Percentiles rank a stretch among this genome's conserved stretches.
Evolutionary conservation across 2,797 vertebrate species (phyloP).

Genomic region (Macroramphosus scolopax): DNA sequence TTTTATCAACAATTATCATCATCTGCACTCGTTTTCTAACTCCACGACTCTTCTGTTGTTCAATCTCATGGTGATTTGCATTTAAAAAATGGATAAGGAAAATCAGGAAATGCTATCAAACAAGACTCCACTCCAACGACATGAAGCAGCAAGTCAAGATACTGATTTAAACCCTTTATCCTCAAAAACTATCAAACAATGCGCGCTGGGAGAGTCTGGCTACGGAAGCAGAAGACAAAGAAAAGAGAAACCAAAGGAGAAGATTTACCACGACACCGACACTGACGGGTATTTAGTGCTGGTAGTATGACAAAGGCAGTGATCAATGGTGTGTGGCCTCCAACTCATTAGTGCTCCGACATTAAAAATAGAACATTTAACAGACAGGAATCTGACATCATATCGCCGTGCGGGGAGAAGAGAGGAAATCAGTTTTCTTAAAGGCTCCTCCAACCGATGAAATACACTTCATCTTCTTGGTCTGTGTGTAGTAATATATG

Average conservation of each 20-base stretch:
- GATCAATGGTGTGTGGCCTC: slow-evolving; percentile 64
- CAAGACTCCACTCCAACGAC: too few relatives aligned
- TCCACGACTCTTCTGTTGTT: too few relatives aligned
- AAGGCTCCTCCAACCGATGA: background rate
- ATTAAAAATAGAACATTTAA: slow-evolving; percentile 62
- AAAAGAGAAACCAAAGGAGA: slow-evolving; percentile 42
- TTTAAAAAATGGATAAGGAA: too few relatives aligned
- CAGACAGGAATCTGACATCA: slow-evolving; percentile 37
- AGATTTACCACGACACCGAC: slow-evolving; percentile 27
- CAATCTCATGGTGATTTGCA: too few relatives aligned
- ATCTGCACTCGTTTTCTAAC: too few relatives aligned
- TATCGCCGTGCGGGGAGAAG: slow-evolving; percentile 24
- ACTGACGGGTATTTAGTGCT: slow-evolving; percentile 46
- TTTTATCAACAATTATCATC: too few relatives aligned
- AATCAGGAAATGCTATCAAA: too few relatives aligned
- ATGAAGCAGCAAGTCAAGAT: too few relatives aligned
- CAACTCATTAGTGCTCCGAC: slow-evolving; percentile 53
- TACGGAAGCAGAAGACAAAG: slow-evolving; percentile 21
- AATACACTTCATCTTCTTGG: background rate
- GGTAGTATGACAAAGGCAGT: slow-evolving; percentile 46
- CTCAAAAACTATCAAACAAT: too few relatives aligned
- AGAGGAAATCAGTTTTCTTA: background rate
- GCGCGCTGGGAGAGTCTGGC: background rate
- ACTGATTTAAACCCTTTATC: too few relatives aligned
- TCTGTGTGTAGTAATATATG: background rate